Percentiles rank a stretch among this genome's conserved stretches.
Evolutionary conservation across 2,113 vertebrate species (phyloP).

Genomic region (Charina bottae): DNA sequence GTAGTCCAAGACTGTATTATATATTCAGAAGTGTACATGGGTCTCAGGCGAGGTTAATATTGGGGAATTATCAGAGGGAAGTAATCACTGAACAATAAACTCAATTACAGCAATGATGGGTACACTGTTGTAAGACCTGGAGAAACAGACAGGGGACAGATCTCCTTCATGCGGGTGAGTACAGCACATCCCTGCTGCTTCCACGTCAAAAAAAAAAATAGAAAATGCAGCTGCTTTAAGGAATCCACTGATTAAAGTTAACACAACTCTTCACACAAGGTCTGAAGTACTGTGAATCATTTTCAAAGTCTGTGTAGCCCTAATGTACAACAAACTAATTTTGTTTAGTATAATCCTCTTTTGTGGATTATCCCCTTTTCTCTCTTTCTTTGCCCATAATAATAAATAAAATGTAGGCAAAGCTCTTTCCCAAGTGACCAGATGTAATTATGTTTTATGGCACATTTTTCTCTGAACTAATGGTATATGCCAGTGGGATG

Average conservation of each 20-base stretch:
- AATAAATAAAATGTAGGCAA: not conserved
- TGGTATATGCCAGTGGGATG: not conserved
- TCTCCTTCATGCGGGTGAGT: not conserved
- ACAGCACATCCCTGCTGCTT: not conserved
- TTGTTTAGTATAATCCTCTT: not conserved
- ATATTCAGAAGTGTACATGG: not conserved
- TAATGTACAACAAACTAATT: not conserved
- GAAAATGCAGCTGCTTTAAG: not conserved
- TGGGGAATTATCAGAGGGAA: not conserved
- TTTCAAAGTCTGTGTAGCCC: not conserved
- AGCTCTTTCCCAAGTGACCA: not conserved
- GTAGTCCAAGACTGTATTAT: not conserved
- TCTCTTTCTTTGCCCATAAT: not conserved
- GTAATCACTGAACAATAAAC: not conserved
- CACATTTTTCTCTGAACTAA: not conserved
- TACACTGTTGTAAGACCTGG: not conserved
- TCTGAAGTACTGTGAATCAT: not conserved
- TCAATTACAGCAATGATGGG: not conserved
- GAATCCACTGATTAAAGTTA: not conserved
- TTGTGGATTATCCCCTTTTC: not conserved
- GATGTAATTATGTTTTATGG: not conserved
- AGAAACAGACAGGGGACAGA: not conserved
- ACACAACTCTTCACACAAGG: not conserved
- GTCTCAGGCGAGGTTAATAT: not conserved
- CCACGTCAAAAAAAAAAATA: not conserved